Evolutionary conservation across 2,113 vertebrate genomes (phyloP).

Genomic region (Mormyrus iriodes): DNA sequence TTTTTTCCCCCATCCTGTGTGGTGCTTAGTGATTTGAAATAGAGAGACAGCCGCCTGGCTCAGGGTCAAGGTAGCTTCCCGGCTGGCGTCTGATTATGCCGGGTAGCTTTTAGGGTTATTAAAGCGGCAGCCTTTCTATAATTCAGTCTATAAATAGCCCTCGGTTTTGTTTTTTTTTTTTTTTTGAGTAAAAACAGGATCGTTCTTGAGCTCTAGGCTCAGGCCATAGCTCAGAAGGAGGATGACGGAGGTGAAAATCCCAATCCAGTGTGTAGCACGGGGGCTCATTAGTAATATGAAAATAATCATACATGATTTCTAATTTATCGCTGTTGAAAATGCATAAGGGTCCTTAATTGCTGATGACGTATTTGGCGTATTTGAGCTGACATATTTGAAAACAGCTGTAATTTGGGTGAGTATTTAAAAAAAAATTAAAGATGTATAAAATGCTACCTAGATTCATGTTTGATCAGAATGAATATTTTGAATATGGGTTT

Average conservation of each 20-base stretch:
- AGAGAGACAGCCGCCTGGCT: conserved; percentile 55
- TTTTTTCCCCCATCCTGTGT: not conserved
- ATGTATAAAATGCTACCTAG: not conserved
- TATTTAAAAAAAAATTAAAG: not conserved
- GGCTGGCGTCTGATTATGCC: conserved; percentile 46
- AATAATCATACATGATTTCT: not conserved
- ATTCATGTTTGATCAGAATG: not conserved
- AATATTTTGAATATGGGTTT: not conserved
- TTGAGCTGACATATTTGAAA: not conserved
- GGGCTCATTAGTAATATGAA: not conserved
- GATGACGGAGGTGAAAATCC: not conserved
- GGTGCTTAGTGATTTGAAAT: conserved; percentile 43
- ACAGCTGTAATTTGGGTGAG: not conserved
- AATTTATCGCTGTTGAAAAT: not conserved
- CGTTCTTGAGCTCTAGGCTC: conserved; percentile 56
- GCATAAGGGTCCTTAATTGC: not conserved
- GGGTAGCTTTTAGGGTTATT: conserved; percentile 58
- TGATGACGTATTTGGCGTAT: not conserved
- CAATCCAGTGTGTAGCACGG: not conserved
- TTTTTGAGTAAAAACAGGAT: conserved; percentile 65
- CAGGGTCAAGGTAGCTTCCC: conserved; percentile 55
- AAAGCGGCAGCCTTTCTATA: conserved; percentile 75
- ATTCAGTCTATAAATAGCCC: conserved; percentile 86
- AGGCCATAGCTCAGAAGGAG: not conserved
- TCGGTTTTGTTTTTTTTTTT: not conserved